phyloP scores from a whole-genome alignment of 2,888 invertebrate species.

The Nasonia oneida region DNA sequence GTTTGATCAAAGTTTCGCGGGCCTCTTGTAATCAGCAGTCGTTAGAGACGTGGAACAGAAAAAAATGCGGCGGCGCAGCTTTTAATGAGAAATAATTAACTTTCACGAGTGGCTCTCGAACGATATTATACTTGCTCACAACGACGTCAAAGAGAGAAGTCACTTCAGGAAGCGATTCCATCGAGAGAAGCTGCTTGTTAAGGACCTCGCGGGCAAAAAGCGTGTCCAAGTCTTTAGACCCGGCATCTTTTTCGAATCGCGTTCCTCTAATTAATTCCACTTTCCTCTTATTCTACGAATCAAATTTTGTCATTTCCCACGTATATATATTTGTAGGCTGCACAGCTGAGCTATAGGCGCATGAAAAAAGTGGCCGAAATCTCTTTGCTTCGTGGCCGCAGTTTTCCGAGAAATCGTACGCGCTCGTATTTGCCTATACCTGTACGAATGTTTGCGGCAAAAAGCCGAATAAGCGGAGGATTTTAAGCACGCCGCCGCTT shows the following conservation, averaged over 20 bases:
- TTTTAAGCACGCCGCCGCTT: background rate
- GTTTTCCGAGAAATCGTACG: background rate
- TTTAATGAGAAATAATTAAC: constrained; percentile 40
- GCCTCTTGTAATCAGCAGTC: too few species aligned
- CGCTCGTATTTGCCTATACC: constrained; percentile 14
- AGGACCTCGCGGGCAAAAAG: constrained; percentile 33
- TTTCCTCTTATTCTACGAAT: background rate
- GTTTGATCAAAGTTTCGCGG: too few species aligned
- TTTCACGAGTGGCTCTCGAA: constrained; percentile 36
- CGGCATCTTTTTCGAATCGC: constrained; percentile 1
- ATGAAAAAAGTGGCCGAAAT: background rate
- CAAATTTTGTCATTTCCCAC: constrained; percentile 3
- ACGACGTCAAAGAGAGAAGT: constrained; percentile 29
- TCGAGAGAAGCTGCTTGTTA: constrained; percentile 36
- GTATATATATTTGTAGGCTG: background rate
- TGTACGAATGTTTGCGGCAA: background rate
- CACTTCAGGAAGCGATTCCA: constrained; percentile 17
- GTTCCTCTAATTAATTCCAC: constrained; percentile 11
- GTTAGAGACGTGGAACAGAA: too few species aligned
- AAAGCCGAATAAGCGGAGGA: background rate
- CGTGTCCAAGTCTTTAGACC: constrained; percentile 23
- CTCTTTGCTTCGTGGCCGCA: background rate
- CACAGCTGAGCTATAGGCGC: background rate
- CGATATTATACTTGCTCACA: constrained; percentile 3
- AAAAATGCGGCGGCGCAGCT: too few species aligned